Conservation (phyloP, 2,113 vertebrate species). For the Burhinus bistriatus region DNA sequence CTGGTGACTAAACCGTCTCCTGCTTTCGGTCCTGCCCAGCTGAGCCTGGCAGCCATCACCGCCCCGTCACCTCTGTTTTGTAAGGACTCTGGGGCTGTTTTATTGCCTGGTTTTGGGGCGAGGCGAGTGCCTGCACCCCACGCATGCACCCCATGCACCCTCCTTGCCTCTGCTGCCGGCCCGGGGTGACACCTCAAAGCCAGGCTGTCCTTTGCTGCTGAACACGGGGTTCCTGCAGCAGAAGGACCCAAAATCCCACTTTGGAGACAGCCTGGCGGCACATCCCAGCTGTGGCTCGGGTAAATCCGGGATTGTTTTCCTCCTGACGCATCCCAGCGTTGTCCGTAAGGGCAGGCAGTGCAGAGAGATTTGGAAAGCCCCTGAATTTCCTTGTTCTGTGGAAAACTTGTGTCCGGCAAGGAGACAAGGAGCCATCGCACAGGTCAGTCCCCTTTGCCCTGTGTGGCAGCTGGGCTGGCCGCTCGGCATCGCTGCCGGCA, state of each 20-base stretch:
- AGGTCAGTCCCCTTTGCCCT: background rate
- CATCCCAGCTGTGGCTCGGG: background rate
- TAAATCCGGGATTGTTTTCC: background rate
- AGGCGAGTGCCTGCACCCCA: background rate
- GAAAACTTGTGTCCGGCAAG: background rate
- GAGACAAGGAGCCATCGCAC: background rate
- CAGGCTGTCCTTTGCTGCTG: background rate
- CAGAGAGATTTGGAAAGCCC: slow-evolving; percentile 18
- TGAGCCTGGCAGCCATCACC: background rate
- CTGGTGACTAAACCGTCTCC: background rate
- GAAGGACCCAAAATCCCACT: background rate
- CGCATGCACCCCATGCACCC: background rate
- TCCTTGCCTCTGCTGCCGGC: background rate
- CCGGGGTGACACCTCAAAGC: background rate
- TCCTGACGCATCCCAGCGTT: background rate
- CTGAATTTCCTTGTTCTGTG: slow-evolving; percentile 3
- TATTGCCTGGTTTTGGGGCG: background rate
- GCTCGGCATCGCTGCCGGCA: accelerated
- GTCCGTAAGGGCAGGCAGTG: background rate
- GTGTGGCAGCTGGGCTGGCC: background rate
- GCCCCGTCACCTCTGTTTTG: background rate
- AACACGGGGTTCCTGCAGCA: accelerated
- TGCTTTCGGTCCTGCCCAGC: background rate
- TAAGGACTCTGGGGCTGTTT: background rate
- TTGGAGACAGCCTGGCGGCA: background rate